Evolutionary conservation across 2,797 vertebrate genomes (phyloP), one percentile per base, ranked within the genome.

Genomic region (Mormyrops attenuatus): DNA sequence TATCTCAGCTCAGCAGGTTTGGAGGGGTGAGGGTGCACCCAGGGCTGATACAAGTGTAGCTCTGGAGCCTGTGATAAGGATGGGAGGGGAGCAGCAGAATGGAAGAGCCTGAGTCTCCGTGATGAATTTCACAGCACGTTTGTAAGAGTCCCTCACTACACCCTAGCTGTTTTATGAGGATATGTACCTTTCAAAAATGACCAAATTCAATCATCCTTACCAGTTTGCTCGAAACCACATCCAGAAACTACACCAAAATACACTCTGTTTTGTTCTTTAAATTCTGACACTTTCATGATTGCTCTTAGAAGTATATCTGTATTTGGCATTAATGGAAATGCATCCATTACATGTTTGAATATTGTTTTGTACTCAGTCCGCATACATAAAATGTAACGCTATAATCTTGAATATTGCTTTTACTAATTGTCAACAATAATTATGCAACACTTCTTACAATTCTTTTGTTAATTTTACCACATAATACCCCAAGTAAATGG

Each of bases 31-130:
- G 91, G 89, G 57, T 13, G 87, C 87, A 85, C 91, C 49, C 88
- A 69, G 90, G 87, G 91, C 92, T 93, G 94, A 95, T 95, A 94
- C 93, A 88, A 52, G 50, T 20, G 17, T 9, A 90, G 82, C 41
- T 91, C 90, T 86, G 66, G 57, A 87, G 90, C 80, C 88, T 90
- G 49, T 88, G 84, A 92, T 91, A 92, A 90, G 84, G 49, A 53
- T 26, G 85, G 49, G 85, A 8, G 85, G 11, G n/a, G 38, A 49
- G 41, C 41, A 84, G 77, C 77, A 82, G 20, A 20, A 47, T 82
- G 41, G 44, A 5, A 38, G 30, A 73, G 13, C 66, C 34, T 2
- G 26, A 87, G 52, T 13, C 84, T n/a, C 50, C 13, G 0, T 34
- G 6, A 57, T 60, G 53, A 57, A 20, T 44, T 44, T 44, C 73